Evolutionary conservation across 2,797 vertebrate genomes (phyloP).

Genomic region (Furcifer pardalis): DNA sequence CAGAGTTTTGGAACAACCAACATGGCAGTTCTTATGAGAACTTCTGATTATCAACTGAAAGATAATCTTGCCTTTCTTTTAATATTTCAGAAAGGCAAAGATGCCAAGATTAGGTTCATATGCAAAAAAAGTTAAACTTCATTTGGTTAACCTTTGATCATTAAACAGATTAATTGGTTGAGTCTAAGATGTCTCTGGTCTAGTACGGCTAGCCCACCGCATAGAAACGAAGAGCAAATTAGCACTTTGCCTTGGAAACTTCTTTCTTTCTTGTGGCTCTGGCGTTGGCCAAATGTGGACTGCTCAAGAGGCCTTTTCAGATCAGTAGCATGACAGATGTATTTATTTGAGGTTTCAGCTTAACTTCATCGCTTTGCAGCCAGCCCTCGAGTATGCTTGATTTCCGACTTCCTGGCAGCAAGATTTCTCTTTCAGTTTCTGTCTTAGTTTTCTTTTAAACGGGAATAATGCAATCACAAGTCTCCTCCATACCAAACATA

Average conservation of each 20-base stretch:
- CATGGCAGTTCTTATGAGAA: not conserved
- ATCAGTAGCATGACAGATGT: conserved; percentile 35
- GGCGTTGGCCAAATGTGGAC: conserved; percentile 50
- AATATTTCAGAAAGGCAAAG: not conserved
- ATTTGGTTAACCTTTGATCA: not conserved
- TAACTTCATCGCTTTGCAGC: conserved; percentile 56
- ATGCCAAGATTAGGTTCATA: not conserved
- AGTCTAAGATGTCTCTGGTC: not conserved
- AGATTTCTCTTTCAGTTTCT: conserved; percentile 40
- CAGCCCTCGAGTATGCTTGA: conserved; percentile 63
- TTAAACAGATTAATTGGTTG: not conserved
- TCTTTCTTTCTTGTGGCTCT: conserved; percentile 51
- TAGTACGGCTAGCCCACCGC: not conserved
- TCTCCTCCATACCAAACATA: conserved; percentile 63
- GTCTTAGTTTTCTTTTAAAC: conserved; percentile 53
- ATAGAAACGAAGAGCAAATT: not conserved
- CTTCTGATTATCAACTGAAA: too few relatives aligned
- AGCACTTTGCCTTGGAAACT: not conserved
- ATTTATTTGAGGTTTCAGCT: conserved; percentile 28
- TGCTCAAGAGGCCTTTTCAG: conserved; percentile 51
- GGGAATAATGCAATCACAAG: conserved; percentile 69
- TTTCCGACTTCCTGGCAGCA: conserved; percentile 64
- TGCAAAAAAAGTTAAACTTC: not conserved
- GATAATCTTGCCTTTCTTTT: not conserved
- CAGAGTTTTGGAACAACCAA: not conserved